Evolutionary conservation across 1,140 invertebrate species (phyloP).

Genomic region (Drosophila truncata): DNA sequence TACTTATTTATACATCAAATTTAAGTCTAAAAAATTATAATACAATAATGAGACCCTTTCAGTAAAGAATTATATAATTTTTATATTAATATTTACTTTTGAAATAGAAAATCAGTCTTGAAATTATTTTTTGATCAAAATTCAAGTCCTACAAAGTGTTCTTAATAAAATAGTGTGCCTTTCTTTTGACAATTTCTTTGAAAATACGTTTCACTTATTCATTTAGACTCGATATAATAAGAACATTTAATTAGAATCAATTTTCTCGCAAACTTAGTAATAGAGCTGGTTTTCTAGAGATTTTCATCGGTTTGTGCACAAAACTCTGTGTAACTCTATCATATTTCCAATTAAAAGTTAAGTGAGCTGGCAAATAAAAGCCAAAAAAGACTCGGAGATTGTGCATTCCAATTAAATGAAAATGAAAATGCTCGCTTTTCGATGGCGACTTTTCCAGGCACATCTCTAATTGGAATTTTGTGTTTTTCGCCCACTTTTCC

Average conservation of each 20-base stretch:
- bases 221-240: not conserved
- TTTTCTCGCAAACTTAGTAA: not conserved
- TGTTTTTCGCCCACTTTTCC: conserved; percentile 26
- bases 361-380: not conserved
- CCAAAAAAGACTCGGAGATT: conserved; percentile 3
- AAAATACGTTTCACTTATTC: not conserved
- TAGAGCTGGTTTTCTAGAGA: not conserved
- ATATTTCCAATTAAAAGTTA: conserved; percentile 42
- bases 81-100: no score
- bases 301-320: not conserved
- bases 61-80: no score
- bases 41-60: not conserved
- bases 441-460: conserved; percentile 13
- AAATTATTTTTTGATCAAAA: no score
- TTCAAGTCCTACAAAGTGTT: not conserved
- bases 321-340: not conserved
- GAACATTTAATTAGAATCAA: not conserved
- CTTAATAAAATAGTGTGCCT: not conserved
- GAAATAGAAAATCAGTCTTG: no score
- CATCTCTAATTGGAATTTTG: conserved; percentile 47
- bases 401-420: conserved; percentile 36
- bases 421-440: conserved; percentile 10
- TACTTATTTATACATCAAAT: no score
- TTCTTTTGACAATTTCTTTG: not conserved
- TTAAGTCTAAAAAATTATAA: no score